A percentile compares a stretch with the other conserved stretches of the same genome.
Conservation (phyloP, 2,888 invertebrate species). For the Scrobipalpa costella region DNA sequence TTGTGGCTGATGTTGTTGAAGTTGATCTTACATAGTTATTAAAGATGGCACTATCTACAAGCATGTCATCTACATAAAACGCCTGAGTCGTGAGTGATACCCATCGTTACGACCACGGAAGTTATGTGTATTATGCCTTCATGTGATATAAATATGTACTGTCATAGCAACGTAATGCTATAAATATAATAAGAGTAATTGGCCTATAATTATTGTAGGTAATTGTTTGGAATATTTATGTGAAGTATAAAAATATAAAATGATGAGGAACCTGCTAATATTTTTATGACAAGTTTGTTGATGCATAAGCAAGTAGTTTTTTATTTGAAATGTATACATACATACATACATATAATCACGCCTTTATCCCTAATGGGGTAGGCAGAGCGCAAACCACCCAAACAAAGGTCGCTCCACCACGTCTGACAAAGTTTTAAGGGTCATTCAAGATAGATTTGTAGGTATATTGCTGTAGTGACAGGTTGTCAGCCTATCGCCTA, state of each 20-base stretch:
- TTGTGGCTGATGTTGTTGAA: too few species aligned
- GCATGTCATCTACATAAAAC: constrained; percentile 26
- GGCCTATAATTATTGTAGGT: not conserved
- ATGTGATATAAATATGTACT: constrained; percentile 26
- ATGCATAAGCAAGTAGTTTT: not conserved
- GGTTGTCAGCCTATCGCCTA: too few species aligned
- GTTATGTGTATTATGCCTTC: constrained; percentile 25
- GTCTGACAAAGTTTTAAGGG: too few species aligned
- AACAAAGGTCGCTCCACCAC: too few species aligned
- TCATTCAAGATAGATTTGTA: too few species aligned
- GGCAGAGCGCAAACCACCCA: too few species aligned
- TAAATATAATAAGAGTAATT: not conserved
- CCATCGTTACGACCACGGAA: constrained; percentile 30
- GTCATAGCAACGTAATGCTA: constrained; percentile 21
- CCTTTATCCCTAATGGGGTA: too few species aligned
- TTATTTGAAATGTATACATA: not conserved
- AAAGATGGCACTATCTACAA: not conserved
- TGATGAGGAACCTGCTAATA: not conserved
- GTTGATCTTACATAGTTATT: not conserved
- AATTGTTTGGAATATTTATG: not conserved
- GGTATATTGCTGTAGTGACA: too few species aligned
- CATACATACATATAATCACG: not conserved
- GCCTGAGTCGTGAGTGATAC: constrained; percentile 31
- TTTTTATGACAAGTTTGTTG: not conserved
- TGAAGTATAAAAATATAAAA: not conserved